Percentiles rank a stretch among this genome's conserved stretches.
phyloP scores from a whole-genome alignment of 2,113 vertebrate genomes.

The Bothrops jararaca region DNA sequence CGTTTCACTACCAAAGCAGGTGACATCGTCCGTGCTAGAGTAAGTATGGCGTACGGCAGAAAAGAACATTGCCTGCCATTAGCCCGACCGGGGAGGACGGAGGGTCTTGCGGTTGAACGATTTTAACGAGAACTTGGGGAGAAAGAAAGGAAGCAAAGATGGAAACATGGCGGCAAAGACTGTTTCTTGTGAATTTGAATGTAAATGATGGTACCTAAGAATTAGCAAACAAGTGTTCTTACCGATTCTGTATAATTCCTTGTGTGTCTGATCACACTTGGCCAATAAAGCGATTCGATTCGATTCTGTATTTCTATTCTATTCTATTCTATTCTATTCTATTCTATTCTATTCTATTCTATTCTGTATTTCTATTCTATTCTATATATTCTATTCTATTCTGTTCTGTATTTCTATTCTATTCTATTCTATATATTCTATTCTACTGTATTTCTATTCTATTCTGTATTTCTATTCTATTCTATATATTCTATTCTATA shows the following conservation, averaged over 20 bases:
- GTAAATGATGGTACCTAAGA: not conserved
- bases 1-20: no score
- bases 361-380: not conserved
- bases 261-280: not conserved
- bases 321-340: no score
- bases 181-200: not conserved
- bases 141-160: fast-evolving
- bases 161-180: not conserved
- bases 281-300: not conserved
- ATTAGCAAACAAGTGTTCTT: slow-evolving; percentile 19
- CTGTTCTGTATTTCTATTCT: no score
- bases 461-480: not conserved
- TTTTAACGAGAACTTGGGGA: fast-evolving
- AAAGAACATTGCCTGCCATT: not conserved
- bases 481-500: no score
- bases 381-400: no score
- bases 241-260: not conserved
- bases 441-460: no score
- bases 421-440: no score
- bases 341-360: no score
- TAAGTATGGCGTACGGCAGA: slow-evolving; percentile 61
- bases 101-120: fast-evolving
- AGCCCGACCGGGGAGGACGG: not conserved
- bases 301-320: no score
- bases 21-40: slow-evolving; percentile 53